Evolutionary conservation across 2,113 vertebrate species (phyloP).

Genomic region (Ammodytes marinus): DNA sequence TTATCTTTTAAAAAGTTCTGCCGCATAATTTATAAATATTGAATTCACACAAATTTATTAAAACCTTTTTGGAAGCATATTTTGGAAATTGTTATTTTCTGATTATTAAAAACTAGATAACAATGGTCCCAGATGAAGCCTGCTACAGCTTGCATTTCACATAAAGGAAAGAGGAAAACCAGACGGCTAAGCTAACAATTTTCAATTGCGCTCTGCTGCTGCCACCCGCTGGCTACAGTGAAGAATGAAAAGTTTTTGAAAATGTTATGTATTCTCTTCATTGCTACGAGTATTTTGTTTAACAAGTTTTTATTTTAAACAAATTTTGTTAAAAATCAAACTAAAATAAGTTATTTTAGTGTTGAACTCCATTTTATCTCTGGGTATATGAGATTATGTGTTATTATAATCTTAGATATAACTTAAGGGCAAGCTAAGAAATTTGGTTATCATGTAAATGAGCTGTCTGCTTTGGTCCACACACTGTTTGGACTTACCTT

Average conservation of each 20-base stretch:
- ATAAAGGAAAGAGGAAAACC: not conserved
- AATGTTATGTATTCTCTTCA: not conserved
- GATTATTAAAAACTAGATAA: not conserved
- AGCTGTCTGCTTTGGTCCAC: not conserved
- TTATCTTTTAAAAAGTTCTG: not conserved
- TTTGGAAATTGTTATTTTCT: not conserved
- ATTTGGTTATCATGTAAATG: constrained; percentile 54
- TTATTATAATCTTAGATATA: not conserved
- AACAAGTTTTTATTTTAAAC: too few species aligned
- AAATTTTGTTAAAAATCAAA: not conserved
- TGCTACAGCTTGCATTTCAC: not conserved
- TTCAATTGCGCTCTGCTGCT: constrained; percentile 63
- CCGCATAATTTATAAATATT: not conserved
- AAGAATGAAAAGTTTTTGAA: constrained; percentile 21
- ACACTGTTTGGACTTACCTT: not conserved
- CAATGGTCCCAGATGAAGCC: not conserved
- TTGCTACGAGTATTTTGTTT: not conserved
- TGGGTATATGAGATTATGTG: not conserved
- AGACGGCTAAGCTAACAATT: not conserved
- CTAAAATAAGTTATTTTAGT: not conserved
- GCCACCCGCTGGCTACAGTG: constrained; percentile 72
- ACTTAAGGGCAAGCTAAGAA: not conserved
- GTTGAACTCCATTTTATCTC: not conserved
- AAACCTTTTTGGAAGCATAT: not conserved
- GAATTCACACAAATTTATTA: not conserved